phyloP scores from a whole-genome alignment of 2,797 vertebrate genomes.

The Neosalanx taihuensis region DNA sequence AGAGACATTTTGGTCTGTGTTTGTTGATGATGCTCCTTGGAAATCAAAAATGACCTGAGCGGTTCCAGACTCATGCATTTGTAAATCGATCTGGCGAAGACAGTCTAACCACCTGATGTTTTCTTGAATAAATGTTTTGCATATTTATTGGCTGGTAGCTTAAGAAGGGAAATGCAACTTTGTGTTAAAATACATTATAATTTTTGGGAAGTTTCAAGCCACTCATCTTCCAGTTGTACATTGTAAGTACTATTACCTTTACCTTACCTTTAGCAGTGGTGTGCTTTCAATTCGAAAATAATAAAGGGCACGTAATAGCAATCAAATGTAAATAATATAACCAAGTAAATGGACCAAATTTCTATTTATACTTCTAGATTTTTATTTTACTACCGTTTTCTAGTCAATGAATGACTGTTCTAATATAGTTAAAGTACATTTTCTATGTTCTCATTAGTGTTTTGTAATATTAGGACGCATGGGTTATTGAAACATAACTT shows the following conservation, averaged over 20 bases:
- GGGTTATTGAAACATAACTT: conserved; percentile 79
- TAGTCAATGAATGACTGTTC: conserved; percentile 82
- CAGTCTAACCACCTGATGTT: conserved; percentile 20
- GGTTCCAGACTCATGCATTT: no score
- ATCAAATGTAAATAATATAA: conserved; percentile 93
- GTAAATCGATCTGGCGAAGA: no score
- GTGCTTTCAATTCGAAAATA: conserved; percentile 66
- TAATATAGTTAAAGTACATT: conserved; percentile 75
- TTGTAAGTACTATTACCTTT: conserved; percentile 80
- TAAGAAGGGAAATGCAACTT: conserved; percentile 53
- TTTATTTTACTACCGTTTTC: conserved; percentile 90
- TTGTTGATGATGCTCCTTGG: no score
- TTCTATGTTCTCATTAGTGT: conserved; percentile 69
- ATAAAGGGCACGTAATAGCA: conserved; percentile 71
- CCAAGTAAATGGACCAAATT: conserved; percentile 91
- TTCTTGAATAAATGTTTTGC: conserved; percentile 59
- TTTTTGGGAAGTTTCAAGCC: conserved; percentile 78
- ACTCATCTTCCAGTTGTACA: conserved; percentile 68
- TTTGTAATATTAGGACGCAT: conserved; percentile 79
- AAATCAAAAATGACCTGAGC: no score
- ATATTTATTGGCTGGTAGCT: conserved; percentile 79
- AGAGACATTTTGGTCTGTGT: no score
- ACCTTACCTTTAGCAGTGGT: conserved; percentile 68
- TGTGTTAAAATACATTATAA: conserved; percentile 70
- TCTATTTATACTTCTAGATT: conserved; percentile 99